Percentiles rank a stretch among this genome's conserved stretches.
These are phyloP conservation scores for Listronotus bonariensis DNA, from an alignment of 1,140 invertebrate genomes.

Conservation along the genomic window DNA sequence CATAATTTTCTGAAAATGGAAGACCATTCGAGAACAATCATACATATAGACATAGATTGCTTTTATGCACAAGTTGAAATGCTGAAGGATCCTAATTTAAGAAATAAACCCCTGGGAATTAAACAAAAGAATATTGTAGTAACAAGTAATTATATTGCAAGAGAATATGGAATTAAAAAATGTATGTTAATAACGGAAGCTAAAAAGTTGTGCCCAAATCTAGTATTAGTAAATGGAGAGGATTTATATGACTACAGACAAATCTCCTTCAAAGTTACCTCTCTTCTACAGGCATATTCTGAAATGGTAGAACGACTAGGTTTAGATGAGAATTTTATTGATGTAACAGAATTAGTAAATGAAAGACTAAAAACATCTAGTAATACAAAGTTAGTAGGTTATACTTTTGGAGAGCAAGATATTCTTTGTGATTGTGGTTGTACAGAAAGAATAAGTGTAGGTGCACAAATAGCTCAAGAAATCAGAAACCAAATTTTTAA, in stretches of 20 bases:
- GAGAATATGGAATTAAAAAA: conserved; percentile 72
- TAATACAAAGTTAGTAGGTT: conserved; percentile 57
- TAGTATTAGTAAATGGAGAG: conserved; percentile 74
- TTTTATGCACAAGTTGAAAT: conserved; percentile 86
- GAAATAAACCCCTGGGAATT: conserved; percentile 70
- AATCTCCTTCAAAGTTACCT: conserved; percentile 70
- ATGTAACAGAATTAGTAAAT: conserved; percentile 71
- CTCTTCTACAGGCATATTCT: conserved; percentile 69
- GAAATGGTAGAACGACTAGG: conserved; percentile 74
- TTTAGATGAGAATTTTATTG: conserved; percentile 80
- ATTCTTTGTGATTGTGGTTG: conserved; percentile 73
- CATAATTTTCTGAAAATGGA: too few relatives aligned
- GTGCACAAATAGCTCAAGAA: conserved; percentile 70
- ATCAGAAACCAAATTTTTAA: conserved; percentile 69
- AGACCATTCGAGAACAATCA: conserved; percentile 66
- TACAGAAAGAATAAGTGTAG: conserved; percentile 65
- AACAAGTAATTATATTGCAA: conserved; percentile 78
- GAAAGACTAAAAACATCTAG: conserved; percentile 56
- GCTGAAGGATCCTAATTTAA: conserved; percentile 67
- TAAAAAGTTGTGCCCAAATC: conserved; percentile 66
- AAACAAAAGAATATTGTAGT: conserved; percentile 81
- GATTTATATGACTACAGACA: conserved; percentile 75
- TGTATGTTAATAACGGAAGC: conserved; percentile 74
- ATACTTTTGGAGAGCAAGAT: conserved; percentile 61
- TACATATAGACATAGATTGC: conserved; percentile 79